Evolutionary conservation across 1,140 invertebrate species (phyloP), one percentile per base, ranked within the genome.

Genomic region (Zeugodacus cucurbitae): DNA sequence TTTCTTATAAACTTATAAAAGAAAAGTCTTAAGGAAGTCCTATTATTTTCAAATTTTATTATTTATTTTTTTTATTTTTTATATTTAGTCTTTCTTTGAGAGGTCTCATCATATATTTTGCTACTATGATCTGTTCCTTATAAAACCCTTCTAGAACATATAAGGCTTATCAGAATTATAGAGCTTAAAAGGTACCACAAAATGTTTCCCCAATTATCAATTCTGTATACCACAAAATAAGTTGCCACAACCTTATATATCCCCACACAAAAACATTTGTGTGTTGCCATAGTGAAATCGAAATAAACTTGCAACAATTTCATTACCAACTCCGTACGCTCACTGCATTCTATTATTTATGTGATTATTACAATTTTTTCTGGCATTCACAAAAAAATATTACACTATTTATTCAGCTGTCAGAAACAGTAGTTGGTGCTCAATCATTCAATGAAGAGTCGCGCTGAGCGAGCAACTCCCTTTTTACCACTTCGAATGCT

Each of bases 361-460:
- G 10, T 82, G 41, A 48, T 48, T 48, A 48, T 48, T 48, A 48
- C 1, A 26, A 82, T 82, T 82, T 82, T 20, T 74, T 74, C 14
- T 74, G 22, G 5, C 17, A 17, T 41, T 29, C 29, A 41, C 37
- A 26, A 82, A 82, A 82, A 82, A 82, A 48, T 48, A 82, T 26
- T 82, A 26, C 41, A 26, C 74, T 82, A 82, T 82, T 82, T 82
- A 82, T 82, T 48, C 74, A 82, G 41, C 74, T 82, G 41, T 82
- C 74, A 82, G 34, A 82, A 54, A 54, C 74, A 82, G 74, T 82
- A 82, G 74, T 48, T 26, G 41, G 41, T 82, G 26, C 74, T 82
- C 74, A 82, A 82, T 82, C 37, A 82, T 37, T 82, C 44, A 44
- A 10, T n/a, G 22, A 62, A 62, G 74, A 44, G 14, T 82, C 74